Percentiles rank a stretch among this genome's conserved stretches.
Evolutionary conservation across 2,888 invertebrate species (phyloP).

Genomic region (Chironomus tentans): DNA sequence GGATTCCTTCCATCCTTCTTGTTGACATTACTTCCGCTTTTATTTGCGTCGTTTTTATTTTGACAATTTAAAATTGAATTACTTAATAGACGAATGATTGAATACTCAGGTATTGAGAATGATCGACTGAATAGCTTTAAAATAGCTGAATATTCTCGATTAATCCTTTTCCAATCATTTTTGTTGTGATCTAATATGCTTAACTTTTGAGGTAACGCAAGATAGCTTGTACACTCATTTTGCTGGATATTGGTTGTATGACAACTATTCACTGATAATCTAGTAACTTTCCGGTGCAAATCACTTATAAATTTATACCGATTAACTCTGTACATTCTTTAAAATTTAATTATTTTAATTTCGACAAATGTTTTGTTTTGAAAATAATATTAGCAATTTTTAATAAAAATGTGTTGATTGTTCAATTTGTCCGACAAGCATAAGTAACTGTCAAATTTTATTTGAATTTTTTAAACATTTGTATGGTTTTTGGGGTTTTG

Average conservation of each 20-base stretch:
- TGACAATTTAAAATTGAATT: background rate
- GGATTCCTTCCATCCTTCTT: background rate
- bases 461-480: too few relatives aligned
- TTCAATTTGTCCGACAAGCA: too few relatives aligned
- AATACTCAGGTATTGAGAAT: background rate
- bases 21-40: background rate
- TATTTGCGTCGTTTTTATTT: background rate
- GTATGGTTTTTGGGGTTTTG: too few relatives aligned
- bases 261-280: slow-evolving; percentile 9
- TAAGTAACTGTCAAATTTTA: too few relatives aligned
- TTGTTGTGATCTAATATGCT: background rate
- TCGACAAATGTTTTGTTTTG: too few relatives aligned
- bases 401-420: too few relatives aligned
- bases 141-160: slow-evolving; percentile 16
- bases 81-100: background rate
- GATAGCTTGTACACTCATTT: background rate
- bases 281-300: background rate
- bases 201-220: background rate
- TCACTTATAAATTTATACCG: background rate
- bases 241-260: background rate
- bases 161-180: background rate
- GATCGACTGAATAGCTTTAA: slow-evolving; percentile 11
- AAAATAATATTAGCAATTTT: too few relatives aligned
- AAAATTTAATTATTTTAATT: background rate
- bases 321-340: slow-evolving; percentile 11